Percentiles rank a stretch among this genome's conserved stretches.
Conservation (phyloP, 2,888 invertebrate species). For the Thymelicus lineola region DNA sequence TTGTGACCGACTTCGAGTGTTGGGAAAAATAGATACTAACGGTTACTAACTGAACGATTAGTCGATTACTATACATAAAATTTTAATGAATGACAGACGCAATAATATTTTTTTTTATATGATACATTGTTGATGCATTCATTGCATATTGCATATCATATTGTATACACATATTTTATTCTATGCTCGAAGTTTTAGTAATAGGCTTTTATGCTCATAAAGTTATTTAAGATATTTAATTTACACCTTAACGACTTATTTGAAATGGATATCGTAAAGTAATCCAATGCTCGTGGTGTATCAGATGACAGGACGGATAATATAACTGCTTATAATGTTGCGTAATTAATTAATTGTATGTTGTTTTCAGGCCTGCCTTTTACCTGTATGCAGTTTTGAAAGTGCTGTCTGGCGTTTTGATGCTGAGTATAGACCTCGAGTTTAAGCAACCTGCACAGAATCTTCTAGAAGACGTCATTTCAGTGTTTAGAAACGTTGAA, state of each 20-base stretch:
- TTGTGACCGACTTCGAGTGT: too few relatives aligned
- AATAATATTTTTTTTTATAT: too few relatives aligned
- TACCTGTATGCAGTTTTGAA: conserved; percentile 90
- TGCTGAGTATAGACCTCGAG: conserved; percentile 90
- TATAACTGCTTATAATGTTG: conserved; percentile 13
- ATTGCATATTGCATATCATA: too few relatives aligned
- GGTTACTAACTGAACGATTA: too few relatives aligned
- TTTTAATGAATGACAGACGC: too few relatives aligned
- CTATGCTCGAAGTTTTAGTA: too few relatives aligned
- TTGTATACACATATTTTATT: too few relatives aligned
- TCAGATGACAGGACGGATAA: conserved; percentile 19
- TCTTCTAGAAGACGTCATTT: conserved; percentile 88
- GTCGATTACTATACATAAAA: too few relatives aligned
- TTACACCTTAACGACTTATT: conserved; percentile 1
- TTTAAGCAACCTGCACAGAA: conserved; percentile 91
- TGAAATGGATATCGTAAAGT: conserved; percentile 35
- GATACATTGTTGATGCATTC: too few relatives aligned
- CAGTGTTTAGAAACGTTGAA: conserved; percentile 88
- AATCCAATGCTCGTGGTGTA: conserved; percentile 23
- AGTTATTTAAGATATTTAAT: conserved; percentile 5
- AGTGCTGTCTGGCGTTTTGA: conserved; percentile 87
- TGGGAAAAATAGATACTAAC: too few relatives aligned
- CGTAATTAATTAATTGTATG: conserved; percentile 17
- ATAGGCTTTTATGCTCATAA: not conserved
- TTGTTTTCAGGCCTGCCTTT: conserved; percentile 88